Conservation (phyloP, 35 echinoderm and acorn worm species). For the Apostichopus japonicus region DNA sequence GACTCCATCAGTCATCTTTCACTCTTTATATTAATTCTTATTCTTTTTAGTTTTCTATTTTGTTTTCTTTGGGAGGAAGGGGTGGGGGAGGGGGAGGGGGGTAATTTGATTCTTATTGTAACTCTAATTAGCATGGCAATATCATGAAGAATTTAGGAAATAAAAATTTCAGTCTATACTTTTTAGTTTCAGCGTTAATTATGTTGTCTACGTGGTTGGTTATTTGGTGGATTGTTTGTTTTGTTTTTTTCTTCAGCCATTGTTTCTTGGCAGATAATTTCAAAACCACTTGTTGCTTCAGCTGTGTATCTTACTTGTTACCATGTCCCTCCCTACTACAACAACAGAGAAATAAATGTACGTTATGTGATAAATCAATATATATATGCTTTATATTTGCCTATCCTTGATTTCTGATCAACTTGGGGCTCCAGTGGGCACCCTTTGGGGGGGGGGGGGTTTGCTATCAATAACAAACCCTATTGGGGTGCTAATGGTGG, state of each 20-base stretch:
- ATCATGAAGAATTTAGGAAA: not conserved
- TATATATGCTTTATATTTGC: too few relatives aligned
- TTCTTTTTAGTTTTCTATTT: conserved; percentile 41
- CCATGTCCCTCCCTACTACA: conserved; percentile 37
- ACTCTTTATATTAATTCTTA: not conserved
- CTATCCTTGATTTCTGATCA: too few relatives aligned
- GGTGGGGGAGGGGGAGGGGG: too few relatives aligned
- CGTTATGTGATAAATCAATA: conserved; percentile 15
- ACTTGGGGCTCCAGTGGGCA: too few relatives aligned
- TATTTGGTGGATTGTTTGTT: not conserved
- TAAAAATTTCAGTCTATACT: not conserved
- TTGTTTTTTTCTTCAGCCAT: not conserved
- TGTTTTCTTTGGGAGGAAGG: not conserved
- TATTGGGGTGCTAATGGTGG: too few relatives aligned
- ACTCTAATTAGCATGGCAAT: not conserved
- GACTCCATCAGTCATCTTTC: not conserved
- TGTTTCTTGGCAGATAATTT: conserved; percentile 1
- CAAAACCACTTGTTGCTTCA: not conserved
- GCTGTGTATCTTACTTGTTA: conserved; percentile 2
- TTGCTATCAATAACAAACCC: too few relatives aligned
- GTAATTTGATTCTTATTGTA: not conserved
- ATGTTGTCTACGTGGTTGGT: conserved; percentile 39
- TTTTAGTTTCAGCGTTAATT: not conserved
- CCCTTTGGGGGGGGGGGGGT: too few relatives aligned
- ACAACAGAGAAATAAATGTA: conserved; percentile 49